Evolutionary conservation across 2,113 vertebrate genomes (phyloP).

Genomic region (Barnardius zonarius): DNA sequence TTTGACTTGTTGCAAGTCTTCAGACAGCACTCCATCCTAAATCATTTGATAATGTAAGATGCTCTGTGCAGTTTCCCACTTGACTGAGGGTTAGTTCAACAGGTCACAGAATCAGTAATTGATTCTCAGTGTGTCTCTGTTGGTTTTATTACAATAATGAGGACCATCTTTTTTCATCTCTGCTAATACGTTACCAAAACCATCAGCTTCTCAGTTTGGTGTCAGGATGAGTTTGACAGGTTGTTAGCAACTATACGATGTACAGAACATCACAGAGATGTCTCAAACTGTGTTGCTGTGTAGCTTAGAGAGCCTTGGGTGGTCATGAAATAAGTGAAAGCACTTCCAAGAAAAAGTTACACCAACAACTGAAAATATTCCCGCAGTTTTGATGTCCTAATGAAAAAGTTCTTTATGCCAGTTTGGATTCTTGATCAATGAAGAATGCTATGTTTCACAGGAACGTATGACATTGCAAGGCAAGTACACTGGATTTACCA

Average conservation of each 20-base stretch:
- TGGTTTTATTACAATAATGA: slow-evolving; percentile 81
- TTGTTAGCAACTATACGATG: slow-evolving; percentile 75
- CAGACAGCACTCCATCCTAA: slow-evolving; percentile 71
- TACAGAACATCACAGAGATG: slow-evolving; percentile 72
- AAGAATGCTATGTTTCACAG: not conserved
- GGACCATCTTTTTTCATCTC: slow-evolving; percentile 74
- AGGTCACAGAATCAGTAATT: slow-evolving; percentile 80
- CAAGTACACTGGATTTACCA: not conserved
- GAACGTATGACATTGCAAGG: slow-evolving; percentile 16
- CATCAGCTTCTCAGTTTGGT: slow-evolving; percentile 75
- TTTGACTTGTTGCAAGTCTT: slow-evolving; percentile 65
- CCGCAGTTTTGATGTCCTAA: slow-evolving; percentile 59
- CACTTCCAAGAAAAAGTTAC: slow-evolving; percentile 60
- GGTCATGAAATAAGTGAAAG: slow-evolving; percentile 50
- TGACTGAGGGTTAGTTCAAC: slow-evolving; percentile 75
- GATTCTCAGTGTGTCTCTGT: slow-evolving; percentile 75
- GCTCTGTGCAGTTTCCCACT: slow-evolving; percentile 34
- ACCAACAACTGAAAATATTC: slow-evolving; percentile 40
- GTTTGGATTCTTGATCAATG: not conserved
- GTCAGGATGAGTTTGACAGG: slow-evolving; percentile 78
- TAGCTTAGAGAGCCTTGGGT: slow-evolving; percentile 61
- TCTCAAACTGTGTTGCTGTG: slow-evolving; percentile 69
- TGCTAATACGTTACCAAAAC: slow-evolving; percentile 72
- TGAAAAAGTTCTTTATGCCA: slow-evolving; percentile 36
- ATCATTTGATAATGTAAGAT: slow-evolving; percentile 73